Conservation (phyloP, 2,113 vertebrate genomes). For the Sapajus apella region DNA sequence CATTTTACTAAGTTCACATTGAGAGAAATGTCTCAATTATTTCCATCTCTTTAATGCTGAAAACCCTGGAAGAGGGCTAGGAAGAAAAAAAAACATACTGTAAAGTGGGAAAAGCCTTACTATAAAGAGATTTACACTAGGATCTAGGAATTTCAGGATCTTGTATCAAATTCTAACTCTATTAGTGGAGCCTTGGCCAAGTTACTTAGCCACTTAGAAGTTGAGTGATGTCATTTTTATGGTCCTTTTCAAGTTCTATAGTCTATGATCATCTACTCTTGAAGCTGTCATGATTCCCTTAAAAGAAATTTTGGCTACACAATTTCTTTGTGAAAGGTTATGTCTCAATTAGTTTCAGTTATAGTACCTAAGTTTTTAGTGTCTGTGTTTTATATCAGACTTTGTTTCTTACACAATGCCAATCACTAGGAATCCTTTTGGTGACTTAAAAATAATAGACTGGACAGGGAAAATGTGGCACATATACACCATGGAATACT, state of each 20-base stretch:
- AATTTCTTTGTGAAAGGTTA: not conserved
- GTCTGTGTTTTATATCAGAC: not conserved
- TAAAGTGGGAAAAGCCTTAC: not conserved
- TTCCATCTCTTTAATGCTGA: not conserved
- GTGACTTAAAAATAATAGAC: not conserved
- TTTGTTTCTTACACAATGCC: not conserved
- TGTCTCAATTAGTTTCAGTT: not conserved
- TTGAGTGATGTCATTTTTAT: not conserved
- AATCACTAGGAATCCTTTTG: not conserved
- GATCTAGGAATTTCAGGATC: not conserved
- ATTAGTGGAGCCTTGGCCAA: not conserved
- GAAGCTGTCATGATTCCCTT: not conserved
- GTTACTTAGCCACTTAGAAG: not conserved
- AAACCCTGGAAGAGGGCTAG: not conserved
- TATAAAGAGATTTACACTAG: not conserved
- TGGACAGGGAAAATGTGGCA: too few species aligned
- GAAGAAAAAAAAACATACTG: not conserved
- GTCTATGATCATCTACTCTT: not conserved
- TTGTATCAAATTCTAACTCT: not conserved
- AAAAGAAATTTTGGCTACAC: not conserved
- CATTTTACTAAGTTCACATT: not conserved
- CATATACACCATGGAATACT: too few species aligned
- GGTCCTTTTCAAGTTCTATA: not conserved
- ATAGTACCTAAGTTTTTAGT: not conserved
- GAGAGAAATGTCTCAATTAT: not conserved